Evolutionary conservation across 30 jellyfish, hydroid and myxozoan species (phyloP).

Genomic region (Hydra vulgaris): DNA sequence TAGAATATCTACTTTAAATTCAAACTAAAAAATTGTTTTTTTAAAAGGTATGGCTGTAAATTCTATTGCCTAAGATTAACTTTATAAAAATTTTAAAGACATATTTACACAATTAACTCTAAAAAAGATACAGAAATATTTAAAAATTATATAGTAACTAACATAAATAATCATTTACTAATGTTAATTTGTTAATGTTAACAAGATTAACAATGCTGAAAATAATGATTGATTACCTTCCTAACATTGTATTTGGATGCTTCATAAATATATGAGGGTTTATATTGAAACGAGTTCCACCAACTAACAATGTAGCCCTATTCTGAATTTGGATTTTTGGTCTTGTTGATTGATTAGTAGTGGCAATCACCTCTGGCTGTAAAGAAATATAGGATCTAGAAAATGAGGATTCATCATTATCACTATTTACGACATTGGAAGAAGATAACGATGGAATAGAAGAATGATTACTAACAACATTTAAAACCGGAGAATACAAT

Average conservation of each 20-base stretch:
- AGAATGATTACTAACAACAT: background rate
- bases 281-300: constrained; percentile 67
- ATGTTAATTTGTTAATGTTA: too few species aligned
- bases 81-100: too few species aligned
- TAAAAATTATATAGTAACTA: too few species aligned
- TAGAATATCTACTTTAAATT: too few species aligned
- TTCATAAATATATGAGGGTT: constrained; percentile 56
- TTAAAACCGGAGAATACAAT: background rate
- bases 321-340: background rate
- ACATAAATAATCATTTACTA: too few species aligned
- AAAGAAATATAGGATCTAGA: background rate
- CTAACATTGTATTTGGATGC: constrained; percentile 77
- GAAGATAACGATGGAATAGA: constrained; percentile 13
- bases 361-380: background rate
- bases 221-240: constrained; percentile 33
- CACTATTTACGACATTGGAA: background rate
- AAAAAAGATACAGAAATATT: too few species aligned
- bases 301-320: constrained; percentile 59
- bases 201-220: too few species aligned
- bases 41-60: too few species aligned
- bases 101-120: too few species aligned
- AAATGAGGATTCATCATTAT: background rate
- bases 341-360: background rate
- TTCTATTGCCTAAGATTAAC: too few species aligned
- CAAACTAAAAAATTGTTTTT: too few species aligned